Conservation (phyloP, 2,113 vertebrate species). For the Pongo abelii region DNA sequence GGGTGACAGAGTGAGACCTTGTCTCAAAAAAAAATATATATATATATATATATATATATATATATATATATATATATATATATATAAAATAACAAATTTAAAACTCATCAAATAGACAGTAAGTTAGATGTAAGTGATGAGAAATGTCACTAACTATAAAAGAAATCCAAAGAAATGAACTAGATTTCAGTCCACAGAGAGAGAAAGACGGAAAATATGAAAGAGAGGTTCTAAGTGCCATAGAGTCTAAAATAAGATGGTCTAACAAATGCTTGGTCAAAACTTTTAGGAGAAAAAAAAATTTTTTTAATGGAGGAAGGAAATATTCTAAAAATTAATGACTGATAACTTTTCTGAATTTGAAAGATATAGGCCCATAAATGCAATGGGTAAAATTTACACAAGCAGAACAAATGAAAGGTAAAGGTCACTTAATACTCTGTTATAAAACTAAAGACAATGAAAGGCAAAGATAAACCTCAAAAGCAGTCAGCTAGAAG, state of each 20-base stretch:
- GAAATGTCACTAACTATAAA: background rate
- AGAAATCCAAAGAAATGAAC: background rate
- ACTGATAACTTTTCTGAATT: background rate
- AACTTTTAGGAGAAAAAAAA: background rate
- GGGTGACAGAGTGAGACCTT: too few species aligned
- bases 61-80: too few species aligned
- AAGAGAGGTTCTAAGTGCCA: background rate
- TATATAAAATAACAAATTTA: background rate
- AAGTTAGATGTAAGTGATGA: background rate
- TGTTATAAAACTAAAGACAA: constrained; percentile 12
- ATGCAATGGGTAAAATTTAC: background rate
- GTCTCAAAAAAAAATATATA: background rate
- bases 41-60: too few species aligned
- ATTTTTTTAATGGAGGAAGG: background rate
- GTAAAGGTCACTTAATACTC: background rate
- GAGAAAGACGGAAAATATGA: background rate
- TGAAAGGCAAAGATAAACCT: background rate
- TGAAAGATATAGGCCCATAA: background rate
- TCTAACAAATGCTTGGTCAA: background rate
- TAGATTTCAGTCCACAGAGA: background rate
- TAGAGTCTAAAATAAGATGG: background rate
- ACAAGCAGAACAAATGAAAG: background rate
- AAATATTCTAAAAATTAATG: background rate
- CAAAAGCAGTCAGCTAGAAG: background rate
- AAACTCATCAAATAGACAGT: background rate